Percentiles rank a stretch among this genome's conserved stretches.
Evolutionary conservation across 2,113 vertebrate genomes (phyloP).

Genomic region (Spheniscus mendiculus): DNA sequence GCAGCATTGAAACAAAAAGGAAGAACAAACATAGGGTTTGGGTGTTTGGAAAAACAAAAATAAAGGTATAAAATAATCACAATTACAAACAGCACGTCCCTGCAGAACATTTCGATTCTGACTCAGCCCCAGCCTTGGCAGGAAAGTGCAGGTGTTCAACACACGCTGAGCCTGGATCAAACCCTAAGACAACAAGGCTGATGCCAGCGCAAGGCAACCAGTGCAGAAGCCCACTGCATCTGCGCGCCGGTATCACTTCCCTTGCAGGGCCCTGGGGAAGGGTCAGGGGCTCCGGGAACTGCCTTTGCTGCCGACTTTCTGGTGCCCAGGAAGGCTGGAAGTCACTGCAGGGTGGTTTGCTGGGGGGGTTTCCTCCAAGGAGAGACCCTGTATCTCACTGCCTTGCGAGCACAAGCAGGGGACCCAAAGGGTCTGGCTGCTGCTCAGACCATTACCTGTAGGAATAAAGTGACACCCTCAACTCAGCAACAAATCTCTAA

Average conservation of each 20-base stretch:
- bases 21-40: background rate
- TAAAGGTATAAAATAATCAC: background rate
- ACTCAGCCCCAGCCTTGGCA: slow-evolving; percentile 14
- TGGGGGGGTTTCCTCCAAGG: background rate
- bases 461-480: background rate
- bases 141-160: background rate
- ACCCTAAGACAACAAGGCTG: background rate
- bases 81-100: background rate
- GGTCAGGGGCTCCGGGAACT: background rate
- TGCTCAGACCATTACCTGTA: background rate
- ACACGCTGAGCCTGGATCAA: background rate
- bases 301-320: rapidly evolving
- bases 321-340: background rate
- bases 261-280: background rate
- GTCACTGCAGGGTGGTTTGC: background rate
- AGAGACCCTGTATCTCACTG: background rate
- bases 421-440: background rate
- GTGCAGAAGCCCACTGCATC: background rate
- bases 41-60: background rate
- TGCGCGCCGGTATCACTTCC: rapidly evolving
- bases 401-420: rapidly evolving
- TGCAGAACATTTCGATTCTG: background rate
- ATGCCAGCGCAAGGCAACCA: background rate
- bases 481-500: background rate
- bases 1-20: background rate